A percentile compares a stretch with the other conserved stretches of the same genome.
Evolutionary conservation across 2,113 vertebrate genomes (phyloP).

Genomic region (Amphiprion ocellaris): DNA sequence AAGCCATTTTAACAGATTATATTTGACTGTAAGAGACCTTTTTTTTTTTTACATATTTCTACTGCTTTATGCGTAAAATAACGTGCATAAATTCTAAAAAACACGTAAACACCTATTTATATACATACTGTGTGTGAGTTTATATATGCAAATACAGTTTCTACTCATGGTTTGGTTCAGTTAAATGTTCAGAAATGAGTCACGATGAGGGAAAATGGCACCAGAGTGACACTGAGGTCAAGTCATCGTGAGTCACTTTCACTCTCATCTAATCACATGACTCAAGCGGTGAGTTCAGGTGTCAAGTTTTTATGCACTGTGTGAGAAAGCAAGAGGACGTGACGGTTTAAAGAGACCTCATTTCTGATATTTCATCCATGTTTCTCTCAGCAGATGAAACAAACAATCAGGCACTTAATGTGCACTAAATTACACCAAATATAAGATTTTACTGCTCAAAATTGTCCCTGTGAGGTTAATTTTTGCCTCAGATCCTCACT

Average conservation of each 20-base stretch:
- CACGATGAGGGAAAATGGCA: constrained; percentile 42
- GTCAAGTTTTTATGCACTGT: constrained; percentile 22
- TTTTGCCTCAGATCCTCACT: too few relatives aligned
- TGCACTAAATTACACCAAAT: too few relatives aligned
- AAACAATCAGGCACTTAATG: too few relatives aligned
- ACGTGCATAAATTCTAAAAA: neutral
- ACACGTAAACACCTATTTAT: neutral
- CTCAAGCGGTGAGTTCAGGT: constrained; percentile 38
- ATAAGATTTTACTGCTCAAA: too few relatives aligned
- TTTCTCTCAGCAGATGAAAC: too few relatives aligned
- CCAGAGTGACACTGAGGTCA: constrained; percentile 20
- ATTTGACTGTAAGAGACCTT: too few relatives aligned
- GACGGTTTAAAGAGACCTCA: neutral
- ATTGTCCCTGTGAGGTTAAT: too few relatives aligned
- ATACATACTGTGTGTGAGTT: neutral
- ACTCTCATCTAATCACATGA: constrained; percentile 62
- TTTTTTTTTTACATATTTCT: too few relatives aligned
- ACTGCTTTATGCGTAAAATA: too few relatives aligned
- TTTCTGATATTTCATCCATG: neutral
- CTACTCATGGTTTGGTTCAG: neutral
- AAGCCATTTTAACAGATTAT: neutral
- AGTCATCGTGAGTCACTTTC: constrained; percentile 57
- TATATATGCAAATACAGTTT: neutral
- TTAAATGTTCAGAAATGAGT: constrained; percentile 20
- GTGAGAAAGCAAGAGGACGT: neutral